phyloP scores from a whole-genome alignment of 2,113 vertebrate genomes.

The Lathamus discolor region DNA sequence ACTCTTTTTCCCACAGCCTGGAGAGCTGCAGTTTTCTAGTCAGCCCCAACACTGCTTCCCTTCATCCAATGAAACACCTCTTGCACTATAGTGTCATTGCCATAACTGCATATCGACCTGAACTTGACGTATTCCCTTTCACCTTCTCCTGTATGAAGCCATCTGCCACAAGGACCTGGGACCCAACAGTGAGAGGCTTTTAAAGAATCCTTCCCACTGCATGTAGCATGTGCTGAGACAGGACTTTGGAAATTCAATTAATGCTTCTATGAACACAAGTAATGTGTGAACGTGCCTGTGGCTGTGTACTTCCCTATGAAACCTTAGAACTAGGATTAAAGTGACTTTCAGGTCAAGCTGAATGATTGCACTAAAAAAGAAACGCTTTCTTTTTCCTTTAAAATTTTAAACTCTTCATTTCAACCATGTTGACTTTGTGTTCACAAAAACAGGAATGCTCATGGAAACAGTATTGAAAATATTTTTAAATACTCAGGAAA shows the following conservation, averaged over 20 bases:
- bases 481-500: conserved; percentile 57
- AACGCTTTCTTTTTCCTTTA: background rate
- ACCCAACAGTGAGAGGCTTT: background rate
- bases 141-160: background rate
- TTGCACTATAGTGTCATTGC: background rate
- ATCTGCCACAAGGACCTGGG: background rate
- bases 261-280: conserved; percentile 55
- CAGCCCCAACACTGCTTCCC: background rate
- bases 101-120: background rate
- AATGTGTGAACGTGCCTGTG: conserved; percentile 54
- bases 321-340: conserved; percentile 61
- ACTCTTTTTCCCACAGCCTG: background rate
- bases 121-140: background rate
- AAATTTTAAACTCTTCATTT: conserved; percentile 48
- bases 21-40: background rate
- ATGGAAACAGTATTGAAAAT: conserved; percentile 58
- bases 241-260: conserved; percentile 47
- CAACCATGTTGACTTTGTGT: conserved; percentile 37
- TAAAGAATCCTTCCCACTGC: background rate
- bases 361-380: conserved; percentile 28
- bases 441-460: conserved; percentile 38
- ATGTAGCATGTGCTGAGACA: conserved; percentile 12
- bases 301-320: conserved; percentile 50
- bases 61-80: background rate
- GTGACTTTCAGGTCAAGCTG: conserved; percentile 48